A percentile compares a stretch with the other conserved stretches of the same genome.
Evolutionary conservation across 35 echinoderm and acorn worm species (phyloP).

Genomic region (Heliocidaris erythrogramma): DNA sequence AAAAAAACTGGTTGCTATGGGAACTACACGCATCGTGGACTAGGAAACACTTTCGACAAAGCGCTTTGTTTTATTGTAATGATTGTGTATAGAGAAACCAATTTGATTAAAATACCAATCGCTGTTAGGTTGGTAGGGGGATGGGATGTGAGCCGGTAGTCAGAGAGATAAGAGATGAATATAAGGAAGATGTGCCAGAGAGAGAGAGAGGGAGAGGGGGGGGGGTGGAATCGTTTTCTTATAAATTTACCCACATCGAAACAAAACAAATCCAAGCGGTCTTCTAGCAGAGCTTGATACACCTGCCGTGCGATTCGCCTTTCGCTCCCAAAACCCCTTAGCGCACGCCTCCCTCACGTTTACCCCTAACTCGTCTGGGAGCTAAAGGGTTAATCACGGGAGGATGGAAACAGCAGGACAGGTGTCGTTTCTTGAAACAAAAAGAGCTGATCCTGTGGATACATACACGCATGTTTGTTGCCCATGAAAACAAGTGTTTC

Average conservation of each 20-base stretch:
- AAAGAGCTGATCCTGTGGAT: not conserved
- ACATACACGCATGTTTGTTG: slow-evolving; percentile 31
- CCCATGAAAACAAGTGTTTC: slow-evolving; percentile 42
- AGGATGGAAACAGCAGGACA: not conserved
- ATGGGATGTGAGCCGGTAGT: not conserved
- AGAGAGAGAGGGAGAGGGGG: not conserved
- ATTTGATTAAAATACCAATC: not conserved
- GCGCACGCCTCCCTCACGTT: not conserved
- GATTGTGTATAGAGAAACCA: not conserved
- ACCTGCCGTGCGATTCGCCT: not conserved
- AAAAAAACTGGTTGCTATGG: not conserved
- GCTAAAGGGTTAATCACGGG: not conserved
- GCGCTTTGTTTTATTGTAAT: not conserved
- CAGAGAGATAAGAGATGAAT: too few relatives aligned
- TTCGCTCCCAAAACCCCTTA: not conserved
- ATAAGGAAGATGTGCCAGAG: not conserved
- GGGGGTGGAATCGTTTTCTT: not conserved
- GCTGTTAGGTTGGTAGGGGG: not conserved
- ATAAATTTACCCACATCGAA: not conserved
- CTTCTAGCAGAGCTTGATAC: not conserved
- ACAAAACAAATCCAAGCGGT: not conserved
- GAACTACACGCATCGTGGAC: not conserved
- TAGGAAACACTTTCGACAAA: not conserved
- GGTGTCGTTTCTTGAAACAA: not conserved
- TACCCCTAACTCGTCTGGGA: not conserved